Evolutionary conservation across 2,797 vertebrate genomes (phyloP).

Genomic region (Picus viridis): DNA sequence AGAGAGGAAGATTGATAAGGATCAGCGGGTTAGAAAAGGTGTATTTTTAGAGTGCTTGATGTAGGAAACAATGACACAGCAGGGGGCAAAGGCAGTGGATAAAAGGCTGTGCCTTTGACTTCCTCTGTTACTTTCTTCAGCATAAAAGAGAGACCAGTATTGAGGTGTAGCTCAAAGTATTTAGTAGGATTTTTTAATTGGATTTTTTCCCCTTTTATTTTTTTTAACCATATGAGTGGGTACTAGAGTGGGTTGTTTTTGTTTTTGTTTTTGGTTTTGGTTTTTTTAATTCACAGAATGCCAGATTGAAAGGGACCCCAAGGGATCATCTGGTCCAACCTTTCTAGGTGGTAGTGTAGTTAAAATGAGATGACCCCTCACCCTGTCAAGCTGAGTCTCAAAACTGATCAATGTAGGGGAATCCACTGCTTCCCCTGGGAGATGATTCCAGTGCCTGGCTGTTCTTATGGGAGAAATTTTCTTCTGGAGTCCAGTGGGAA

Average conservation of each 20-base stretch:
- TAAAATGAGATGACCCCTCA: no score
- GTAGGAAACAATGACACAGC: neutral
- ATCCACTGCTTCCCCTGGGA: no score
- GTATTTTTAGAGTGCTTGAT: neutral
- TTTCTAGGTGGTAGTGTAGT: no score
- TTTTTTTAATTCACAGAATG: no score
- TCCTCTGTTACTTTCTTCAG: neutral
- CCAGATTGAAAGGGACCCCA: no score
- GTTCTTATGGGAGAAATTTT: no score
- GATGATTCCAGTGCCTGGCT: no score
- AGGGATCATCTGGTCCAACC: no score
- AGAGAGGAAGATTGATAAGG: neutral
- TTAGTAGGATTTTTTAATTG: neutral
- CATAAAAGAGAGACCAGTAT: neutral
- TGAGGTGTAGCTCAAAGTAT: neutral
- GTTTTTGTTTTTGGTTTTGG: neutral
- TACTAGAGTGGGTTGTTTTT: neutral
- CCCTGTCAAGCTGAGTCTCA: no score
- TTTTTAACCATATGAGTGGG: neutral
- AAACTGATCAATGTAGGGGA: no score
- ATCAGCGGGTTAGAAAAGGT: neutral
- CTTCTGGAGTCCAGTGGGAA: no score
- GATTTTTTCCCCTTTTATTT: neutral
- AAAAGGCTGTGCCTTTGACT: neutral
- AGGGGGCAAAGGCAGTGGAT: neutral